Conservation (phyloP, 2,888 invertebrate genomes). For the Cybosia mesomella region DNA sequence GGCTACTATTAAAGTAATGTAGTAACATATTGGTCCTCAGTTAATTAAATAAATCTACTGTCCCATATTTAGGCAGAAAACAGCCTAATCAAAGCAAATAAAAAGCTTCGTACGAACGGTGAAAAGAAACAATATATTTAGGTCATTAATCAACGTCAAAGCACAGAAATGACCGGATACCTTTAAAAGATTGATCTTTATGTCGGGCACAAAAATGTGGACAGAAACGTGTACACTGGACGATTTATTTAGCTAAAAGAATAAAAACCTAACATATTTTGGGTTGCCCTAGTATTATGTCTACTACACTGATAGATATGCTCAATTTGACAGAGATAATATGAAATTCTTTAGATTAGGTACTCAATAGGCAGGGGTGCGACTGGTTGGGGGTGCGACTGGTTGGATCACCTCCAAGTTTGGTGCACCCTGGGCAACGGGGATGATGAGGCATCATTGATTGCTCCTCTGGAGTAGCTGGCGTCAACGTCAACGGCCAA, state of each 20-base stretch:
- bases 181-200: conserved; percentile 54
- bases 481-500: too few relatives aligned
- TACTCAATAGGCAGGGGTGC: too few relatives aligned
- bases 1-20: not conserved
- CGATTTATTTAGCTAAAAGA: conserved; percentile 7
- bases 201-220: conserved; percentile 50
- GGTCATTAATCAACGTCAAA: conserved; percentile 74
- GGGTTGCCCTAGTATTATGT: not conserved
- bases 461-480: too few relatives aligned
- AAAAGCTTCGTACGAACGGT: conserved; percentile 49
- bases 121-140: conserved; percentile 68
- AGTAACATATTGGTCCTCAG: not conserved
- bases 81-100: conserved; percentile 11
- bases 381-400: too few relatives aligned
- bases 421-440: too few relatives aligned
- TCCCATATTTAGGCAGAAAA: conserved; percentile 13
- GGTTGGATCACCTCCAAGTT: too few relatives aligned
- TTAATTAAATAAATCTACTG: not conserved
- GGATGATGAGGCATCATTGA: too few relatives aligned
- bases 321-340: not conserved
- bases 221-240: conserved; percentile 24
- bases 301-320: not conserved
- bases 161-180: conserved; percentile 70
- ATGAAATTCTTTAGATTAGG: not conserved
- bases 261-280: not conserved